Evolutionary conservation across 2,797 vertebrate genomes (phyloP).

Genomic region (Anguilla pacifica): DNA sequence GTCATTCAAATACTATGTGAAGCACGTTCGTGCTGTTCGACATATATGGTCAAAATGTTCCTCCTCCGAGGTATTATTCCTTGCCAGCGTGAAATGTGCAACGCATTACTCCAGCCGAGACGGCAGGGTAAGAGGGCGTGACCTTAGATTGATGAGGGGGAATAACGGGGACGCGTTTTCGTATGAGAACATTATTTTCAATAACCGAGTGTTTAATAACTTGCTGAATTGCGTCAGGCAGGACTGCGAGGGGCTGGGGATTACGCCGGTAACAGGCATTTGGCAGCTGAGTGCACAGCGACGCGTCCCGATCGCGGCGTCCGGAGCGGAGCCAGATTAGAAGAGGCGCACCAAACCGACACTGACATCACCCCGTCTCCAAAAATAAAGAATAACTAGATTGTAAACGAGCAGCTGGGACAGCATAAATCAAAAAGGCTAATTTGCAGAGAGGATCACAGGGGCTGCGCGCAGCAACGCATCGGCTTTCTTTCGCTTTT

Average conservation of each 20-base stretch:
- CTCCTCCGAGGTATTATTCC: background rate
- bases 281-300: background rate
- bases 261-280: background rate
- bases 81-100: conserved; percentile 9
- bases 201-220: background rate
- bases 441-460: background rate
- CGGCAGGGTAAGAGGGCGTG: background rate
- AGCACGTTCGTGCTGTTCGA: conserved; percentile 21
- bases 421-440: background rate
- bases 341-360: conserved; percentile 31
- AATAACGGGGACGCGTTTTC: background rate
- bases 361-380: background rate
- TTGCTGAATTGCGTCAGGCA: background rate
- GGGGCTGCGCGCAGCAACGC: background rate
- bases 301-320: background rate
- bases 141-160: background rate
- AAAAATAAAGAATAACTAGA: conserved; percentile 17
- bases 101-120: background rate
- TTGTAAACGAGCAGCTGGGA: conserved; percentile 15
- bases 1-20: conserved; percentile 37
- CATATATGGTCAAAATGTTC: conserved; percentile 23
- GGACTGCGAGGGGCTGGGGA: background rate
- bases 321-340: background rate
- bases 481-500: no score
- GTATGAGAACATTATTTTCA: background rate